These are phyloP conservation scores for Labrus mixtus DNA, from an alignment of 2,113 vertebrate species.

Conservation along the genomic window DNA sequence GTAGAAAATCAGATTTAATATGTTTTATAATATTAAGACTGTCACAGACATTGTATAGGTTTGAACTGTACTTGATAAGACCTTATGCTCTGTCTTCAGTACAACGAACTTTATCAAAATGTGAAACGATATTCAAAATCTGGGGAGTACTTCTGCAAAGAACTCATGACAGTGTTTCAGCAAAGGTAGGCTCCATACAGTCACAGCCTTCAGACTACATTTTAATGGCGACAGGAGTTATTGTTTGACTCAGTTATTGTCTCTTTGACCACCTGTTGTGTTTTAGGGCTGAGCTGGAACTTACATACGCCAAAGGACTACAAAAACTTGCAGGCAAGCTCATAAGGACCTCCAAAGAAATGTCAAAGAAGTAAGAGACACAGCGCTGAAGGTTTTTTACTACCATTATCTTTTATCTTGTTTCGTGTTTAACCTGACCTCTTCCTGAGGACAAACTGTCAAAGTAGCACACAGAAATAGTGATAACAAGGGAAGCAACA, in stretches of 20 bases:
- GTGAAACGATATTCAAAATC: constrained; percentile 89
- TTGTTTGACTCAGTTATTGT: constrained; percentile 48
- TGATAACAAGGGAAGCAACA: constrained; percentile 35
- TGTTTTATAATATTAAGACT: not conserved
- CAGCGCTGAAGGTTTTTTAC: not conserved
- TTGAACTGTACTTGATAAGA: not conserved
- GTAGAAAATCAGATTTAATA: not conserved
- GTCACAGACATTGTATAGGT: no score
- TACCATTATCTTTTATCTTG: constrained; percentile 11
- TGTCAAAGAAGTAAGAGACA: constrained; percentile 86
- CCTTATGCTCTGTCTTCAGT: constrained; percentile 77
- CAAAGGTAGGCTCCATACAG: constrained; percentile 83
- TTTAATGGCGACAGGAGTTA: constrained; percentile 41
- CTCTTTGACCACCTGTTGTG: constrained; percentile 20
- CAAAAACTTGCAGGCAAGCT: constrained; percentile 88
- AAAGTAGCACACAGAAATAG: constrained; percentile 22
- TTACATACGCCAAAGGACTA: constrained; percentile 87
- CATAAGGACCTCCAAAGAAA: constrained; percentile 84
- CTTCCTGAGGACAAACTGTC: constrained; percentile 1
- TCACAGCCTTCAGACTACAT: not conserved
- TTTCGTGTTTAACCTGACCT: constrained; percentile 34
- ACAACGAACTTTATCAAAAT: constrained; percentile 88
- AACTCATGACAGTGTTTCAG: constrained; percentile 88
- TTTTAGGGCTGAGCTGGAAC: constrained; percentile 87
- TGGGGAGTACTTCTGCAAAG: constrained; percentile 90